Conservation (phyloP, 2,113 vertebrate genomes). For the Cebus imitator region DNA sequence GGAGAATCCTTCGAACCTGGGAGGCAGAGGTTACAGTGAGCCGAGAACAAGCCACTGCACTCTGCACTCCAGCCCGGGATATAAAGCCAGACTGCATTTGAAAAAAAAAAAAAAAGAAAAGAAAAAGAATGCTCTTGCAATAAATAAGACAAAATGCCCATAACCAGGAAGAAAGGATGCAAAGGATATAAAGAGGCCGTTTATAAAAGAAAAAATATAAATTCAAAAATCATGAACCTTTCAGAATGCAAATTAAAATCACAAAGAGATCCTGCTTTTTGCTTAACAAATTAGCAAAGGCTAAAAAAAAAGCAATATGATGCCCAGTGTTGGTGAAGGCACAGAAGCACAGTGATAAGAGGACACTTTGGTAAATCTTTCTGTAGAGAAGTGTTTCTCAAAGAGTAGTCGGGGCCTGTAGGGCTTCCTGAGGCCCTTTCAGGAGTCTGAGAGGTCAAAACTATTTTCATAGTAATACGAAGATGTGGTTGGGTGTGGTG, state of each 20-base stretch:
- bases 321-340: not conserved
- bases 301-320: not conserved
- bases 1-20: not conserved
- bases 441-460: not conserved
- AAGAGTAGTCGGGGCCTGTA: not conserved
- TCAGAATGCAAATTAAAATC: conserved; percentile 15
- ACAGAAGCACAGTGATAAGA: not conserved
- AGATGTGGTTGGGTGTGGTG: not conserved
- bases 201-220: not conserved
- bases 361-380: not conserved
- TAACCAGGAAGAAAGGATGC: not conserved
- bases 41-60: not conserved
- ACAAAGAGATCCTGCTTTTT: not conserved
- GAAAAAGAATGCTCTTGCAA: not conserved
- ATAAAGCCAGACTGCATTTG: not conserved
- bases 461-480: not conserved
- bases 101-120: no score
- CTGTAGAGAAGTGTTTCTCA: not conserved
- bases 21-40: not conserved
- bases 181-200: not conserved
- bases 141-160: not conserved
- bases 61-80: not conserved
- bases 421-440: not conserved
- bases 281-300: conserved; percentile 23
- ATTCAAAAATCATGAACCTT: conserved; percentile 6